Evolutionary conservation across 2,888 invertebrate species (phyloP).

Genomic region (Papilio protenor): DNA sequence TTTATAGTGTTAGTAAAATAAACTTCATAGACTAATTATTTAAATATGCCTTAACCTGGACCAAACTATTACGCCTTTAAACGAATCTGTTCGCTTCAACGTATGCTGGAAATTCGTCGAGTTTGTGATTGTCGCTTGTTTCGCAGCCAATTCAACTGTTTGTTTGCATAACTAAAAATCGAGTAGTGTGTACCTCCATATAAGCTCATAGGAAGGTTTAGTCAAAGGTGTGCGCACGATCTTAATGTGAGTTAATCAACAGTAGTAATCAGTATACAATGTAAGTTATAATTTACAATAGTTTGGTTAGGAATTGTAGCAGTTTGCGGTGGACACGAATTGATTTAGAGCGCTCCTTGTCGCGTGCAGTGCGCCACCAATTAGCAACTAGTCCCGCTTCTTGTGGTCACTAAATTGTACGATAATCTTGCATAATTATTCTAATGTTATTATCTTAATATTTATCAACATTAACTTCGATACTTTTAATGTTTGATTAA

Average conservation of each 20-base stretch:
- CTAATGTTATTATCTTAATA: background rate
- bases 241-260: too few species aligned
- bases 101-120: too few species aligned
- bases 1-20: background rate
- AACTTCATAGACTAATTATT: background rate
- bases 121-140: too few species aligned
- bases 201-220: too few species aligned
- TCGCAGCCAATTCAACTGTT: too few species aligned
- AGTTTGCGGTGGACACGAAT: slow-evolving; percentile 38
- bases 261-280: background rate
- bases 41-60: background rate
- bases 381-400: slow-evolving; percentile 29
- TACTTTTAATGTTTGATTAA: background rate
- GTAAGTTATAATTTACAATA: slow-evolving; percentile 1
- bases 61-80: too few species aligned
- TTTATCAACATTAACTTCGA: background rate
- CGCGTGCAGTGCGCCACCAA: slow-evolving; percentile 34
- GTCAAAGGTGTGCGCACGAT: too few species aligned
- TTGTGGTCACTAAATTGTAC: slow-evolving; percentile 20
- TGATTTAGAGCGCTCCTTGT: slow-evolving; percentile 39
- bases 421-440: slow-evolving; percentile 18
- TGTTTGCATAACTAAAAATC: too few species aligned
- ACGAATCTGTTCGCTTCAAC: too few species aligned
- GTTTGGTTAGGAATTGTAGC: slow-evolving; percentile 28
- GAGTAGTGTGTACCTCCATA: too few species aligned